Conservation (phyloP, 2,888 invertebrate species). For the Malachius bipustulatus region DNA sequence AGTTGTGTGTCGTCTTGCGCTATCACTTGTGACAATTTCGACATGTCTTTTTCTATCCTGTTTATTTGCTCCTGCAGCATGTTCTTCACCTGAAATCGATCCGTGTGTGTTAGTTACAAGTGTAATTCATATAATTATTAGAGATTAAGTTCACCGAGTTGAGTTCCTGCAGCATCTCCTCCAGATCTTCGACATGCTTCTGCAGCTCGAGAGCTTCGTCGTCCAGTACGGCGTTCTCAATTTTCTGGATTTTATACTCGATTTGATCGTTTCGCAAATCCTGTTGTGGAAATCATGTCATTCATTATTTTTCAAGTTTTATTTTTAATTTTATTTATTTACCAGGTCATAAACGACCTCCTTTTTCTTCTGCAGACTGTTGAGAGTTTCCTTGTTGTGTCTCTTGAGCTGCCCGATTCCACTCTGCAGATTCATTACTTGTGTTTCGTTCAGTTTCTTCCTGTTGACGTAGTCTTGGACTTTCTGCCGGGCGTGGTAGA, state of each 20-base stretch:
- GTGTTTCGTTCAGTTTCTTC: constrained; percentile 41
- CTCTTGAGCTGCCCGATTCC: constrained; percentile 34
- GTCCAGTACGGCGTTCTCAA: constrained; percentile 29
- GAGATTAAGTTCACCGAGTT: constrained; percentile 32
- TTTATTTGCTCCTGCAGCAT: constrained; percentile 41
- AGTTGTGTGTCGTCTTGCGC: constrained; percentile 33
- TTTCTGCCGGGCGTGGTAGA: constrained; percentile 40
- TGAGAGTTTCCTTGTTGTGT: constrained; percentile 38
- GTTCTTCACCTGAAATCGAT: constrained; percentile 27
- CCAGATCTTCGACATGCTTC: constrained; percentile 38
- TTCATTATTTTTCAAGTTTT: not conserved
- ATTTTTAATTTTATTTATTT: constrained; percentile 25
- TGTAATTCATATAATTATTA: no score
- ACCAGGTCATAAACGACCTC: constrained; percentile 51
- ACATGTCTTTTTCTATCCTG: constrained; percentile 47
- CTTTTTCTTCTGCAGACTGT: constrained; percentile 41
- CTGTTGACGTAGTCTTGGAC: constrained; percentile 38
- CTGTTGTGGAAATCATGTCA: constrained; percentile 17
- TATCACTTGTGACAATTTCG: constrained; percentile 39
- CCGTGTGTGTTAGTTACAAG: not conserved
- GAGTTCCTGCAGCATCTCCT: constrained; percentile 35
- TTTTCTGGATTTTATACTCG: constrained; percentile 33
- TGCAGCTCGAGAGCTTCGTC: constrained; percentile 28
- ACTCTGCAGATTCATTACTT: constrained; percentile 44
- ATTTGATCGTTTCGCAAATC: constrained; percentile 36